Evolutionary conservation across 2,113 vertebrate species (phyloP), one percentile per base, ranked within the genome.

Genomic region (Clarias batrachus): DNA sequence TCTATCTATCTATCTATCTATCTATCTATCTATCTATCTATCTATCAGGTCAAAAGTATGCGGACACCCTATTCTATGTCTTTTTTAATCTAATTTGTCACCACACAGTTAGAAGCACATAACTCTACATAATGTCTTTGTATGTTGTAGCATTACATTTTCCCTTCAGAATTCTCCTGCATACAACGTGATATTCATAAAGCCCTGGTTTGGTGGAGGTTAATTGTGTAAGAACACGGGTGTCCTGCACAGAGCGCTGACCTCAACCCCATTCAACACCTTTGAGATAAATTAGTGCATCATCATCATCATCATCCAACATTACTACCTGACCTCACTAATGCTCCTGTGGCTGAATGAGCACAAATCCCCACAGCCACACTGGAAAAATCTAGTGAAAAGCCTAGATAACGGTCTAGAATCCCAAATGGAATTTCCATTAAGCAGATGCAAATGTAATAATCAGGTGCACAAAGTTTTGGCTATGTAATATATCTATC

Each of bases 11-110:
- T 74, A 74, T 52, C 27, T 48, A 48, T 37, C 23, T 52, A 27
- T 77, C 74, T 27, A 25, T 77, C 74, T 77, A 25, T 77, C 37
- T 52, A 74, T 52, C 71, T 74, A 74, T 52, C 27, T 48, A 48
- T 48, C 27, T 70, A 9, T 8, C 1, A 19, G 27, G 14, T 16
- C 27, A 33, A 70, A 70, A 33, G 66, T 70, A 17, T 70, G 6
- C 33, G 66, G 66, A 30, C 14, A 33, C 27, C 66, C 33, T 13
- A 33, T 27, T n/a, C 14, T n/a, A 66, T 66, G 63, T 27, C 11
- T 3, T 66, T 66, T 13, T n/a, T 27, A 3, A 41, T 41, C 41
- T 5, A 41, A 41, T 41, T 41, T 3, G 41, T 65, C 63, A 25
- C 10, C 25, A 27, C 12, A 63, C 62, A 63, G 23, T 63, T 65